Evolutionary conservation across 64 coral and sea anemone species (phyloP), one percentile per base, ranked within the genome.

Genomic region (Montipora efflorescens): DNA sequence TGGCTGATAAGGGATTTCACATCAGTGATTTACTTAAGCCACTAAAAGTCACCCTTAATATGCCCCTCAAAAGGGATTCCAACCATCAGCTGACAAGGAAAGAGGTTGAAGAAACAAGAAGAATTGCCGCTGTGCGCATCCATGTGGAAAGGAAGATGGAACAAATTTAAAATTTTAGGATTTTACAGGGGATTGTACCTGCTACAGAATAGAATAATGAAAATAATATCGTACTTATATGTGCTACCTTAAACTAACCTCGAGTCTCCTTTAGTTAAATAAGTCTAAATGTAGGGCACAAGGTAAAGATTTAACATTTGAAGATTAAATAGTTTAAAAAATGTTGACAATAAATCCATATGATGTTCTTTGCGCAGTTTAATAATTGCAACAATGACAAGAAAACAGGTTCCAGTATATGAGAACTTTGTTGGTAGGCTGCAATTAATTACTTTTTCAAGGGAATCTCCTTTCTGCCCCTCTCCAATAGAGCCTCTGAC

Each of bases 141-240:
- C 80, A 66, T 64, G 80, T 83, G 10, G 57, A 88, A 72, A 13
- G 69, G 48, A 90, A 90, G 66, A 90, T 90, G 88, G 88, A 90
- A 44, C 74, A 90, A 90, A 90, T 79, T 36, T 78, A 90, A 52
- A 90, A 90, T 13, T 90, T 59, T 64, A 48, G 51, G 19, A 90
- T 79, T 62, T 36, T 90, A 45, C 75, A 90, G 61, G 50, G 88
- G 19, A 58, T 48, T 45, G 78, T 90, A 28, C 74, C 88, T 77
- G 88, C 75, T 25, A 78, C 48, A 57, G 88, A 90, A 43, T 79
- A 75, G 88, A 74, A 90, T 57, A 90, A 90, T 79, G 88, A 74
- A 62, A 57, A 90, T 49, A 89, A 89, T 73, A 89, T 89, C 7
- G 87, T 89, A 49, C 20, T 76, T 11, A 89, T 90, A 59, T 90